Evolutionary conservation across 2,888 invertebrate species (phyloP).

Genomic region (Dynastes maya): DNA sequence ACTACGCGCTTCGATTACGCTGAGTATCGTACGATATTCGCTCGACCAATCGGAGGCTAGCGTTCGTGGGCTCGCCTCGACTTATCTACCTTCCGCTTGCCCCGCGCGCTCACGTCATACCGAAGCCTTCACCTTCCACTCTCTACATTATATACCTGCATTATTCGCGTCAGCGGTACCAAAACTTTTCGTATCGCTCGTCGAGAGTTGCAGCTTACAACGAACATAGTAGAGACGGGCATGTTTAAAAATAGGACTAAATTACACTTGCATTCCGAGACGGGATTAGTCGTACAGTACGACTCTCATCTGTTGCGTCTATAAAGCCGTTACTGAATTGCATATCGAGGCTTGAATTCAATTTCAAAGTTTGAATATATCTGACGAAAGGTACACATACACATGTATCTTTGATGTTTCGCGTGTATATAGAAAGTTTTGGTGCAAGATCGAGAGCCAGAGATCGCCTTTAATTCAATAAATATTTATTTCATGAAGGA

Average conservation of each 20-base stretch:
- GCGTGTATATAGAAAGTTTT: background rate
- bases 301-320: background rate
- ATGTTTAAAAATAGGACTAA: slow-evolving; percentile 22
- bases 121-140: slow-evolving; percentile 55
- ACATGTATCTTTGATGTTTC: background rate
- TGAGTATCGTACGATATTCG: slow-evolving; percentile 61
- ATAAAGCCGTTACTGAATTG: background rate
- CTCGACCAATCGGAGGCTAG: slow-evolving; percentile 55
- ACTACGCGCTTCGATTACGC: slow-evolving; percentile 51
- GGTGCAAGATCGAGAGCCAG: background rate
- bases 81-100: slow-evolving; percentile 47
- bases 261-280: slow-evolving; percentile 27
- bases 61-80: slow-evolving; percentile 58
- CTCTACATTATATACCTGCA: slow-evolving; percentile 50
- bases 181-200: slow-evolving; percentile 26
- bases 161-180: slow-evolving; percentile 47
- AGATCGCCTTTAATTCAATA: slow-evolving; percentile 4
- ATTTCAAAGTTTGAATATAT: too few relatives aligned
- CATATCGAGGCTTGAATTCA: background rate
- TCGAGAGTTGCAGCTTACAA: background rate
- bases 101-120: slow-evolving; percentile 53
- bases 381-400: too few relatives aligned
- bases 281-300: slow-evolving; percentile 23
- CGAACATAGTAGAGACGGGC: background rate
- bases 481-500: slow-evolving; percentile 1